Percentiles rank a stretch among this genome's conserved stretches.
Evolutionary conservation across 2,797 vertebrate species (phyloP).

Genomic region (Trematomus bernacchii): DNA sequence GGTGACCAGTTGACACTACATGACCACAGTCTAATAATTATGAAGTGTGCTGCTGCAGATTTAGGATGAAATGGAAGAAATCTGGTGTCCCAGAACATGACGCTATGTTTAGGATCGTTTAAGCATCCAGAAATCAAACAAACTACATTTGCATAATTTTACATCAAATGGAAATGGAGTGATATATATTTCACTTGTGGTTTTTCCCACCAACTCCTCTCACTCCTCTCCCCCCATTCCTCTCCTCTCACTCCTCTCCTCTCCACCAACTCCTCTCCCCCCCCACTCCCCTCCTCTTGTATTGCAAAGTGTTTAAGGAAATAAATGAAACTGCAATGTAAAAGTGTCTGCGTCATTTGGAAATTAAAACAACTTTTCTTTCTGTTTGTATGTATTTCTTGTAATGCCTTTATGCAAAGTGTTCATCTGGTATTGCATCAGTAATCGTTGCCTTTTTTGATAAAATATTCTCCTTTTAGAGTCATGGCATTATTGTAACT

Average conservation of each 20-base stretch:
- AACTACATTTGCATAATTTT: background rate
- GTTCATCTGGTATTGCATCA: background rate
- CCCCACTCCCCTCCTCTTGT: too few relatives aligned
- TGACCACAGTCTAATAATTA: background rate
- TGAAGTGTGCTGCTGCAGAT: constrained; percentile 10
- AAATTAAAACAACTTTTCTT: background rate
- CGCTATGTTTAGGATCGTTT: background rate
- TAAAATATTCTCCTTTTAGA: constrained; percentile 10
- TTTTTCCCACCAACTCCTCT: background rate
- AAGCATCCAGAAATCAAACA: background rate
- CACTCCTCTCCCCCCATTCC: background rate
- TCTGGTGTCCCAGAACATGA: background rate
- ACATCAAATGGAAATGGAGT: background rate
- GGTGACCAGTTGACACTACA: background rate
- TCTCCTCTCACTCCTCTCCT: background rate
- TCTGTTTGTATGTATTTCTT: background rate
- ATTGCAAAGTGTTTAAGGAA: too few relatives aligned
- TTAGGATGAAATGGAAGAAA: background rate
- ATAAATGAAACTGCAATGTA: too few relatives aligned
- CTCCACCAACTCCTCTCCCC: too few relatives aligned
- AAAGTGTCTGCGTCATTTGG: too few relatives aligned
- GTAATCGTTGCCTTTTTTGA: constrained; percentile 19
- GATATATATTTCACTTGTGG: background rate
- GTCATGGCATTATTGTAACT: background rate
- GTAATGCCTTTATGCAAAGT: constrained; percentile 23